Evolutionary conservation across 2,113 vertebrate genomes (phyloP).

Genomic region (Amblyornis subalaris): DNA sequence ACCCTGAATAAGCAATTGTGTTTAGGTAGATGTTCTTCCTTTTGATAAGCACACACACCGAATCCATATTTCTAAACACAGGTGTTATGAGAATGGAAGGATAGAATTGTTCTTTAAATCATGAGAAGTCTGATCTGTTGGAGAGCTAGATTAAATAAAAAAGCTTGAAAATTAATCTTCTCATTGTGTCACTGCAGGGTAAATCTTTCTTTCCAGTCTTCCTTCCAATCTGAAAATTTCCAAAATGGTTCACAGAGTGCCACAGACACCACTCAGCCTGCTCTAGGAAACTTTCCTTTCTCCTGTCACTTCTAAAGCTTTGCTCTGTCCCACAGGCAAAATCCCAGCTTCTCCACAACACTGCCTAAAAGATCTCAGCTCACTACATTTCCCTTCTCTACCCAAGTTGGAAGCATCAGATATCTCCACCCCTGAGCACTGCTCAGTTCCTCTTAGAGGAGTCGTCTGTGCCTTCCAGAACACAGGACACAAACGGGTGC

Average conservation of each 20-base stretch:
- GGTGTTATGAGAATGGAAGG: neutral
- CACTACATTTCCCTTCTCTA: neutral
- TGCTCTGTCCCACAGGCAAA: neutral
- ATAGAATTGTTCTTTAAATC: neutral
- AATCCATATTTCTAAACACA: neutral
- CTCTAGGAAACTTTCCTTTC: neutral
- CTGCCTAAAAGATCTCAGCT: neutral
- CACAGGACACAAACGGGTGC: accelerated
- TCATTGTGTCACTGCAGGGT: neutral
- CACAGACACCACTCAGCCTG: neutral
- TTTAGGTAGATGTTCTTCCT: neutral
- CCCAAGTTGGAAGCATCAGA: neutral
- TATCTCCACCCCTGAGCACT: neutral
- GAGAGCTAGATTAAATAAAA: neutral
- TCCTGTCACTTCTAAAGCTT: neutral
- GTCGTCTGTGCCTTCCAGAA: neutral
- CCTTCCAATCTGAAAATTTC: neutral
- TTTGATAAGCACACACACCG: neutral
- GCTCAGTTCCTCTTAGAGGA: neutral
- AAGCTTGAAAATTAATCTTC: neutral
- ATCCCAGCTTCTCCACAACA: neutral
- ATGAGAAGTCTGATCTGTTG: neutral
- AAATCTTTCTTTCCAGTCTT: neutral
- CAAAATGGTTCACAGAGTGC: neutral
- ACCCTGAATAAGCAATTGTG: neutral